Evolutionary conservation across 2,888 invertebrate genomes (phyloP).

Genomic region (Cotesia congregata): DNA sequence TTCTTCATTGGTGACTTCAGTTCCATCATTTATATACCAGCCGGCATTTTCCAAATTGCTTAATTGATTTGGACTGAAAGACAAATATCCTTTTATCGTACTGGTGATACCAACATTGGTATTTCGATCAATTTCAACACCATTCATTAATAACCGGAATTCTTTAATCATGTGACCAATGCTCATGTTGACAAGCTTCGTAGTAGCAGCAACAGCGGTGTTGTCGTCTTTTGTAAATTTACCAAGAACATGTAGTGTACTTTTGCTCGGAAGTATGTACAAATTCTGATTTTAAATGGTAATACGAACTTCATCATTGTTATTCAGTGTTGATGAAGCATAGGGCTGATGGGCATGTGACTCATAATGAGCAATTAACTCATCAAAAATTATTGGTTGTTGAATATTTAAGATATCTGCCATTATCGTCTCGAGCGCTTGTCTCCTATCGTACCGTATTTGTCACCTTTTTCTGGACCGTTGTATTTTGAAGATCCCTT

Average conservation of each 20-base stretch:
- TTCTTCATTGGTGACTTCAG: too few relatives aligned
- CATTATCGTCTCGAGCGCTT: neutral
- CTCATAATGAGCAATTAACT: slow-evolving; percentile 30
- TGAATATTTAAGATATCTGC: slow-evolving; percentile 24
- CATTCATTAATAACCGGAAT: slow-evolving; percentile 63
- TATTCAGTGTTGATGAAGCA: slow-evolving; percentile 39
- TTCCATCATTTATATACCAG: too few relatives aligned
- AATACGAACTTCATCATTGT: slow-evolving; percentile 46
- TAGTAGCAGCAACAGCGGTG: slow-evolving; percentile 13
- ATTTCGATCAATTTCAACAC: slow-evolving; percentile 44
- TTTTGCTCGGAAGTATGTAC: slow-evolving; percentile 25
- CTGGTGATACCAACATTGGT: neutral
- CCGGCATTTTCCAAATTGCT: neutral
- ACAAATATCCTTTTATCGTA: neutral
- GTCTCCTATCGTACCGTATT: neutral
- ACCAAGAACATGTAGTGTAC: slow-evolving; percentile 44
- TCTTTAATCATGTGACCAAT: slow-evolving; percentile 58
- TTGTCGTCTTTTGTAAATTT: slow-evolving; percentile 27
- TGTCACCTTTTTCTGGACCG: neutral
- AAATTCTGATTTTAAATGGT: slow-evolving; percentile 43
- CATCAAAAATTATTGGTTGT: slow-evolving; percentile 36
- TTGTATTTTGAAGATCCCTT: neutral
- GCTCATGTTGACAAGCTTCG: slow-evolving; percentile 34
- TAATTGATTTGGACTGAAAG: neutral
- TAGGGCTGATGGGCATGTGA: slow-evolving; percentile 34